Base-by-base conservation (phyloP, 2,113 vertebrate genomes). In the Scatophagus argus region DNA sequence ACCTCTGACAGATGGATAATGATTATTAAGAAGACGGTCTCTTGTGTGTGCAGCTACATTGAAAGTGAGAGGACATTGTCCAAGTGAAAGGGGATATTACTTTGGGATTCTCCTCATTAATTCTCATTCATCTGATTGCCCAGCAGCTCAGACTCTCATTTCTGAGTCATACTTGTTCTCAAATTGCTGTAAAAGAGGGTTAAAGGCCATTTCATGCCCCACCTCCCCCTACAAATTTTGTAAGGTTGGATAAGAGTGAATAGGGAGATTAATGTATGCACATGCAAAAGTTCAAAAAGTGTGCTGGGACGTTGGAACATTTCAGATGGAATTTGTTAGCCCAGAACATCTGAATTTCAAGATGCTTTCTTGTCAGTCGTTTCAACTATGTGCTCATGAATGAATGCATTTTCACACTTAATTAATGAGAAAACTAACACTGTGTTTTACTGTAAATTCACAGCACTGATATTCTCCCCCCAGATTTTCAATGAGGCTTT, bases 1-100 rank as follows among this genome's bases (percentile, higher is more conserved):
- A 87, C 74, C 79, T 84, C 39, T 83, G 89, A 86, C 77, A 72
- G 70, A 74, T 73, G 71, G 39, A 64, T 80, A 77, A 82, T 79
- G 81, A 81, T 79, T 51, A 62, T 77, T 66, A 79, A 74, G 79
- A 60, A 44, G 38, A 77, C 65, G 32, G 78, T 89, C 77, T 82
- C 69, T 67, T 63, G 79, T 79, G 79, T 79, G 76, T 71, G 52
- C 51, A 34, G 63, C 66, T 46, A 29, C 49, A 69, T n/a, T 71
- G 62, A 73, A 84, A 77, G 44, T 39, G 51, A 79, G 76, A 59
- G 41, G 38, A 68, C 49, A 81, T 60, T 69, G 56, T 86, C 49
- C 60, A 64, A 55, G 46, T 55, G 68, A 58, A 78, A 29, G 17
- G 61, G 52, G 51, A 56, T 71, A 80, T 83, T 61, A 52, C 69